Percentiles rank a stretch among this genome's conserved stretches.
Conservation (phyloP, 64 coral and sea anemone species). For the Catalaphyllia jardinei region DNA sequence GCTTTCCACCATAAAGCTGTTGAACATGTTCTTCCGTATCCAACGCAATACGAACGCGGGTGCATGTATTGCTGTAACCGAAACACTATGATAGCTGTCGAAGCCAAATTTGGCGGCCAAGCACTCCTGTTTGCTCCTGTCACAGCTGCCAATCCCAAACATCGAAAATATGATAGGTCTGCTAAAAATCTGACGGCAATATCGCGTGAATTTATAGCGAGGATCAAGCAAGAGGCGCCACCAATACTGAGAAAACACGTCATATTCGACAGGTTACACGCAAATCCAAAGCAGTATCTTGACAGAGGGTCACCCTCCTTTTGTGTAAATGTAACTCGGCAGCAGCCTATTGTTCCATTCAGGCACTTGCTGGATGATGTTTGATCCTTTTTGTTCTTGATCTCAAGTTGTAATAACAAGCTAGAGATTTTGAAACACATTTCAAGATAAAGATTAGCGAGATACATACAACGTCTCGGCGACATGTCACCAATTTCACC, state of each 20-base stretch:
- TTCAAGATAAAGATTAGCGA: too few species aligned
- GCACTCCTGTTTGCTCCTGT: constrained; percentile 19
- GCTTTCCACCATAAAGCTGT: constrained; percentile 54
- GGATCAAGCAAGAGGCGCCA: neutral
- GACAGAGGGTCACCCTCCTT: neutral
- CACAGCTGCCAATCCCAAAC: neutral
- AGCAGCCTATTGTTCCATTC: neutral
- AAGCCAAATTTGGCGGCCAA: constrained; percentile 9
- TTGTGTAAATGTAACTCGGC: constrained; percentile 4
- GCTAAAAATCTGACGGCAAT: neutral
- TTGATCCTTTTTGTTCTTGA: too few species aligned
- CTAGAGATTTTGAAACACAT: too few species aligned
- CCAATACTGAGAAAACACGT: neutral
- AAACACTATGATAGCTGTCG: constrained; percentile 8
- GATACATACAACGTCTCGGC: too few species aligned
- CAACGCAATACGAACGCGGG: neutral
- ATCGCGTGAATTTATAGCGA: constrained; percentile 1
- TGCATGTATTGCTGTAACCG: neutral
- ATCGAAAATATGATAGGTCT: neutral
- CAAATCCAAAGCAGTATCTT: neutral
- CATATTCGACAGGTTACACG: neutral
- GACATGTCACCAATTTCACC: too few species aligned
- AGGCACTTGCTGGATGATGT: neutral
- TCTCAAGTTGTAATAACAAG: too few species aligned
- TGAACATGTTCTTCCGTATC: constrained; percentile 32